These are phyloP conservation scores for Papilio helenus DNA, from an alignment of 1,140 invertebrate genomes.

Conservation along the genomic window DNA sequence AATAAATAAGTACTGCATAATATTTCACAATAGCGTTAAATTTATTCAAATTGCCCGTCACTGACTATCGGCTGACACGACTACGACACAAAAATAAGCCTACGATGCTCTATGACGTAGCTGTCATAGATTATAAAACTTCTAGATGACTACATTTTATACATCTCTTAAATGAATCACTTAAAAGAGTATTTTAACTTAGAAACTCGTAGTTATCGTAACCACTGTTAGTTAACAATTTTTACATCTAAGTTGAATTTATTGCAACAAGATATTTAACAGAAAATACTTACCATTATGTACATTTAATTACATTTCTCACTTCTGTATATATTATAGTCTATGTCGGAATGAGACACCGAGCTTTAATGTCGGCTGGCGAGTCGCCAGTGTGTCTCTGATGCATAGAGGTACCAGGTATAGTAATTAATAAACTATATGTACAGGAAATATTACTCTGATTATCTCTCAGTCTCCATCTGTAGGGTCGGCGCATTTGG, in stretches of 20 bases:
- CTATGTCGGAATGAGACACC: constrained; percentile 20
- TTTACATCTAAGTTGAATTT: too few species aligned
- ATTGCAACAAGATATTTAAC: too few species aligned
- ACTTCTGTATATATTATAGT: background rate
- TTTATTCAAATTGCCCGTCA: constrained; percentile 20
- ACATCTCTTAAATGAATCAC: too few species aligned
- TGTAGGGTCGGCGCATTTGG: too few species aligned
- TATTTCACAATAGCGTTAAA: constrained; percentile 21
- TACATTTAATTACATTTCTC: background rate
- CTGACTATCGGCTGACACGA: background rate
- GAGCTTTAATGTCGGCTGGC: background rate
- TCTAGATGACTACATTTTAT: background rate
- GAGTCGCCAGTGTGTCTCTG: constrained; percentile 5
- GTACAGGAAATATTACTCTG: background rate
- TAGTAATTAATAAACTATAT: background rate
- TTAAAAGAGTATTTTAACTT: too few species aligned
- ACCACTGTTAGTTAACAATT: too few species aligned
- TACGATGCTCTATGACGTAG: background rate
- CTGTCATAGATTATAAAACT: constrained; percentile 6
- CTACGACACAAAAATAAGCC: constrained; percentile 31
- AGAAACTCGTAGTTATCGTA: too few species aligned
- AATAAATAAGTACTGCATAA: background rate
- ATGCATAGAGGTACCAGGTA: background rate
- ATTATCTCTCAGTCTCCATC: too few species aligned
- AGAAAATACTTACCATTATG: too few species aligned